Base-by-base conservation (phyloP, 2,113 vertebrate genomes). In the Xenus cinereus region DNA sequence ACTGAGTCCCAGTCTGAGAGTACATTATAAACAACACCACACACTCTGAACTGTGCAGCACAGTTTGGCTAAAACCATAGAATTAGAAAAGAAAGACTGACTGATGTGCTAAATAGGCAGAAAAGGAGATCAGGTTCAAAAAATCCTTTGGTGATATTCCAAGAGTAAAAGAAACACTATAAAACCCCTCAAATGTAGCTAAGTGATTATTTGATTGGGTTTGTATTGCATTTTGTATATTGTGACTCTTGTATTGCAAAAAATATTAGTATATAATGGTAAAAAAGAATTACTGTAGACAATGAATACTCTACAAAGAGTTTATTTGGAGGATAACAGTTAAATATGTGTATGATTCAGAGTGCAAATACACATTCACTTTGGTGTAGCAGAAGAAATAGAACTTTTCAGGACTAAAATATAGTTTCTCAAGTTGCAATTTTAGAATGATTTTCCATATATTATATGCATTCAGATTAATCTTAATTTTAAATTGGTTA, bases 401-500 rank as follows among this genome's bases (percentile, higher is more conserved):
- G 7, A 87, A 73, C 21, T 39, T 95, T 87, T 91, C 35, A 86
- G 67, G 67, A 67, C 35, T 96, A 63, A 97, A 95, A 83, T 67
- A 84, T 1, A 85, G 32, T 75, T 94, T 96, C 71, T 95, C 23
- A 74, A 60, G 68, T 85, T 91, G 26, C 67, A 83, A 67, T 71
- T 83, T 96, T 78, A 93, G 69, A 93, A 83, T 84, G 1, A 63
- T 63, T 95, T 94, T 95, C 82, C 75, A 87, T 95, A 27, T 78
- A 91, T 67, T 93, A 53, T 15, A 83, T n/a, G 37, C 43, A 90
- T 75, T 91, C 46, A 74, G n/a, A 88, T 90, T 83, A 90, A 94
- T 94, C 51, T 88, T 83, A 87, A 80, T 95, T 96, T 95, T 84
- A 95, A 84, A 89, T 84, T 82, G 41, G 21, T 84, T 88, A 59